phyloP scores from a whole-genome alignment of 1,140 invertebrate genomes.

The Drosophila orosa region DNA sequence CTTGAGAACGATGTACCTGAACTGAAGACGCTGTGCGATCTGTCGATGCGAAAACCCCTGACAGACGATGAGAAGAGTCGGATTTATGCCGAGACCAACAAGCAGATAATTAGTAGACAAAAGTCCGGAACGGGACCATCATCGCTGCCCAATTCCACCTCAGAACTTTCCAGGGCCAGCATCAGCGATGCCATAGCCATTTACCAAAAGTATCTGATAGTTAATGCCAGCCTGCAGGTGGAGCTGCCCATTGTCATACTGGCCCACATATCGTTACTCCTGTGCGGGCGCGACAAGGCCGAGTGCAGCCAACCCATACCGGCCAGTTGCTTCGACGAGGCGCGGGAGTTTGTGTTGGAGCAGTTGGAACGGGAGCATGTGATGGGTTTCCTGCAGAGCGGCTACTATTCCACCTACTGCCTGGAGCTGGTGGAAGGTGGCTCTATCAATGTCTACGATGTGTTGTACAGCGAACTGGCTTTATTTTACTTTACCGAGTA shows the following conservation, averaged over 20 bases:
- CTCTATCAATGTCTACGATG: constrained; percentile 92
- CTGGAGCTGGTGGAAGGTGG: constrained; percentile 92
- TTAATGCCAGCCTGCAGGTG: constrained; percentile 83
- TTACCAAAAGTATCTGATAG: constrained; percentile 86
- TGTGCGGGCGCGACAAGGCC: constrained; percentile 77
- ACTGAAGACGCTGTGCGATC: constrained; percentile 78
- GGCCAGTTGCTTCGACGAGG: constrained; percentile 86
- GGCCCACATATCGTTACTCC: constrained; percentile 84
- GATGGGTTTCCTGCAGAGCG: constrained; percentile 89
- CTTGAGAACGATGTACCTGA: constrained; percentile 79
- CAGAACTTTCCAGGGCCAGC: constrained; percentile 58
- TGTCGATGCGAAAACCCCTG: constrained; percentile 79
- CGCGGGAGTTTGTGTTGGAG: constrained; percentile 88
- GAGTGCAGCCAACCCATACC: constrained; percentile 49
- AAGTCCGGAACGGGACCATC: constrained; percentile 24
- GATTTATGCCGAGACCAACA: constrained; percentile 81
- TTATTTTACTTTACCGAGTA: constrained; percentile 98
- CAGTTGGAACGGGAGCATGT: constrained; percentile 88
- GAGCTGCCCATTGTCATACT: constrained; percentile 84
- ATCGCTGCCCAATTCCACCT: background rate
- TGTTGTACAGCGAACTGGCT: constrained; percentile 94
- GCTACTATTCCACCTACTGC: constrained; percentile 95
- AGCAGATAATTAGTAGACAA: constrained; percentile 52
- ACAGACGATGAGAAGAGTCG: constrained; percentile 83
- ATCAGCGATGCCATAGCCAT: constrained; percentile 85